Evolutionary conservation across 2,113 vertebrate genomes (phyloP), one percentile per base, ranked within the genome.

Genomic region (Mastomys coucha): DNA sequence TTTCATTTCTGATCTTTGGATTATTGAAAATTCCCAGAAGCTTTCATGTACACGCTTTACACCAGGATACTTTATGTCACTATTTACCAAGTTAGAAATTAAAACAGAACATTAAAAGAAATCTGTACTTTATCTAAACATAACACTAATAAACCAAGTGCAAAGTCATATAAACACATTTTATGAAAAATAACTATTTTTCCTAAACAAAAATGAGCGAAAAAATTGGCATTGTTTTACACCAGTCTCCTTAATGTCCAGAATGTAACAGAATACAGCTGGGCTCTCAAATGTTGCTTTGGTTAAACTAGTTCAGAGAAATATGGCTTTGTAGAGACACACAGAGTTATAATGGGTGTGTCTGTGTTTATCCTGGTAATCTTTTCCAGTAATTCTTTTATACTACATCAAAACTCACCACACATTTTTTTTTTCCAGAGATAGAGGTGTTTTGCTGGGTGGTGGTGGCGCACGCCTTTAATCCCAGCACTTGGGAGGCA

Each of bases 111-210:
- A 86, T 49, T 78, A 9, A 85, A 93, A 90, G 49, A 91, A 63
- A 65, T 80, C 51, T 33, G 5, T 81, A 49, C 85, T 81, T 91
- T 63, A 85, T 70, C n/a, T 93, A 65, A 91, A 87, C 78, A 75
- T 45, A 88, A 91, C 1, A 85, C 60, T 42, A 90, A 92, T 78
- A 91, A 95, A 85, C 26, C 2, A 10, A 75, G 86, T 49, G 49
- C 26, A 85, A 22, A 56, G 49, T 75, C 91, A 85, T 53, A 80
- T 91, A 93, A 94, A 92, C 20, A 86, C 39, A 60, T 86, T 96
- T 94, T 95, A 88, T 77, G 42, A 90, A 56, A 96, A 89, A 49
- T 82, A 91, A 22, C 53, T 84, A 91, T 91, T 97, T 97, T 75
- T 75, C 49, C 51, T 33, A 93, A 94, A 90, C 20, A 49, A 84